A percentile compares a stretch with the other conserved stretches of the same genome.
Conservation (phyloP, 2,888 invertebrate genomes). For the Lymantria dispar region DNA sequence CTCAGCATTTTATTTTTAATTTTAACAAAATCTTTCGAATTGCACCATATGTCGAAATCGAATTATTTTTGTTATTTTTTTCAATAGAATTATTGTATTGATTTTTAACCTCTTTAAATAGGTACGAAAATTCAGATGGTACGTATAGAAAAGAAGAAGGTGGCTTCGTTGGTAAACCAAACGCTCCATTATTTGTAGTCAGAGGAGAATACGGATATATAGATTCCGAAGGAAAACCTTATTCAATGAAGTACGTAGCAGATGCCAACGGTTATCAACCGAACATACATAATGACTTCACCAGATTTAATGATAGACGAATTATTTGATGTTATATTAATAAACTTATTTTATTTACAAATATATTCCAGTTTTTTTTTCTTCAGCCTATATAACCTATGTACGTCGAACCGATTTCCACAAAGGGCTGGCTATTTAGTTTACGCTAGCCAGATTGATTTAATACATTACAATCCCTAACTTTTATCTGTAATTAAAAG, state of each 20-base stretch:
- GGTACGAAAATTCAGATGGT: constrained; percentile 77
- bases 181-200: constrained; percentile 48
- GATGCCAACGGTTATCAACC: constrained; percentile 82
- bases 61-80: too few relatives aligned
- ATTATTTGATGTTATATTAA: constrained; percentile 43
- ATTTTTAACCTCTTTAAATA: constrained; percentile 25
- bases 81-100: too few relatives aligned
- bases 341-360: background rate
- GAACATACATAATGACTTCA: constrained; percentile 41
- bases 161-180: constrained; percentile 41
- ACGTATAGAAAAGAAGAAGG: constrained; percentile 77
- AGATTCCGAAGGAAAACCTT: constrained; percentile 68
- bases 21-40: too few relatives aligned
- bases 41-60: too few relatives aligned
- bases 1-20: too few relatives aligned
- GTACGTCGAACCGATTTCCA: too few relatives aligned
- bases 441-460: too few relatives aligned
- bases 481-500: too few relatives aligned
- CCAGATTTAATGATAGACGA: constrained; percentile 66
- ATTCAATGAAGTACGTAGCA: constrained; percentile 77
- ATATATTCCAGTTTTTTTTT: too few relatives aligned
- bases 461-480: too few relatives aligned
- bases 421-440: too few relatives aligned
- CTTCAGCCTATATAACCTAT: too few relatives aligned
- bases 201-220: constrained; percentile 79